Conservation (phyloP, 2,888 invertebrate genomes). For the Conops quadrifasciatus region DNA sequence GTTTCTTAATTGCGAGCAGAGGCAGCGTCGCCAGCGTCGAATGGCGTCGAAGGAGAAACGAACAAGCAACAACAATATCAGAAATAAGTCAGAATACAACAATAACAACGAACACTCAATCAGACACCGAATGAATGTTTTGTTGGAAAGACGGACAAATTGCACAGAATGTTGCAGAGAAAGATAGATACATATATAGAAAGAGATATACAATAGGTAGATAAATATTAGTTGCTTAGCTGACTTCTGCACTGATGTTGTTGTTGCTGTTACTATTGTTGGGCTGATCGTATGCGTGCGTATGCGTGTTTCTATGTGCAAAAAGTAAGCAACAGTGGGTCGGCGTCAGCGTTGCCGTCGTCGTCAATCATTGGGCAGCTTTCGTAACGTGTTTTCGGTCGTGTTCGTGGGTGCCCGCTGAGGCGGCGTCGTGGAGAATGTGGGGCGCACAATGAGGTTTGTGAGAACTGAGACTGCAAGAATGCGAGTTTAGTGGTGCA, state of each 20-base stretch:
- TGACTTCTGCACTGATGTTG: no score
- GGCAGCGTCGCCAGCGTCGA: not conserved
- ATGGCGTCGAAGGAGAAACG: not conserved
- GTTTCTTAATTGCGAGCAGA: slow-evolving; percentile 3
- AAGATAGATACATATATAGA: slow-evolving; percentile 13
- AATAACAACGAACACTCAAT: not conserved
- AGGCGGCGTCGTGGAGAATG: not conserved
- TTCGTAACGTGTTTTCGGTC: not conserved
- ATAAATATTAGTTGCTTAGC: not conserved
- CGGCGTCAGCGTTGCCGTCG: not conserved
- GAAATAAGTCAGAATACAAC: not conserved
- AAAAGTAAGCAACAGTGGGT: not conserved
- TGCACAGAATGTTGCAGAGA: not conserved
- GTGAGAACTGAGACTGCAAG: slow-evolving; percentile 23
- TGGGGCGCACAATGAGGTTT: slow-evolving; percentile 4
- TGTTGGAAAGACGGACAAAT: not conserved
- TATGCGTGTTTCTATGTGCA: not conserved
- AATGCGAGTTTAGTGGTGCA: slow-evolving; percentile 2
- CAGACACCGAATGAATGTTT: slow-evolving; percentile 11
- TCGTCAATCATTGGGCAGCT: not conserved
- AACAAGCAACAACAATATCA: not conserved
- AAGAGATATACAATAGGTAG: not conserved
- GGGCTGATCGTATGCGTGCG: slow-evolving; percentile 5
- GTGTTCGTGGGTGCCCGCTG: not conserved
- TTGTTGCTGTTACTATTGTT: not conserved